phyloP scores from a whole-genome alignment of 1,140 invertebrate species.

The Ostrea denselamellosa region DNA sequence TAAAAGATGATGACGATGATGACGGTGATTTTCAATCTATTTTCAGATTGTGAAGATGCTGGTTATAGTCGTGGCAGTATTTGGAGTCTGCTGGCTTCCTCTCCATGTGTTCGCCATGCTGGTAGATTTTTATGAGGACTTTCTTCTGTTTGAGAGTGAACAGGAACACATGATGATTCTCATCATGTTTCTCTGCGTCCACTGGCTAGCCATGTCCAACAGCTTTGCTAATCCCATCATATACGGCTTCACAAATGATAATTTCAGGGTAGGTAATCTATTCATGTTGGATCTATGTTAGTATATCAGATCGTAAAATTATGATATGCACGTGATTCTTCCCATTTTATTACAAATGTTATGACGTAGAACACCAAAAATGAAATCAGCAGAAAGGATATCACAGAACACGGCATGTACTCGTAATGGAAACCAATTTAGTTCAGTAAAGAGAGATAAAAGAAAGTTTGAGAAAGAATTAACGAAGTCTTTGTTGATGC shows the following conservation, averaged over 20 bases:
- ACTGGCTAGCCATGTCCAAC: slow-evolving; percentile 83
- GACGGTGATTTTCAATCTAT: no score
- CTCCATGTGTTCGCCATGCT: slow-evolving; percentile 77
- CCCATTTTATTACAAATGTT: no score
- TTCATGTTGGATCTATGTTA: background rate
- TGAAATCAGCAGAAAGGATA: no score
- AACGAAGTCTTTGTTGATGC: no score
- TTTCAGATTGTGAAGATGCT: slow-evolving; percentile 82
- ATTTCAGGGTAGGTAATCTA: slow-evolving; percentile 85
- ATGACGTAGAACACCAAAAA: no score
- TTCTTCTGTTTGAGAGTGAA: slow-evolving; percentile 74
- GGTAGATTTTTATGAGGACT: slow-evolving; percentile 59
- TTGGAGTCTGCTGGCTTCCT: slow-evolving; percentile 82
- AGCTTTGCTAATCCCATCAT: slow-evolving; percentile 91
- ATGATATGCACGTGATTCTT: no score
- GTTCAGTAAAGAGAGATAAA: no score
- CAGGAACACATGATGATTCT: slow-evolving; percentile 71
- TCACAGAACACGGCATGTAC: no score
- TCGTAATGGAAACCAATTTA: no score
- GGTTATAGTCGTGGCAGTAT: slow-evolving; percentile 80
- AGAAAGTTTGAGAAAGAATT: no score
- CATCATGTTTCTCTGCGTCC: slow-evolving; percentile 84
- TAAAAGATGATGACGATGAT: background rate
- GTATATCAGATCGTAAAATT: background rate
- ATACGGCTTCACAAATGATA: slow-evolving; percentile 91